Evolutionary conservation across 2,113 vertebrate genomes (phyloP).

Genomic region (Phrynocephalus versicolor): DNA sequence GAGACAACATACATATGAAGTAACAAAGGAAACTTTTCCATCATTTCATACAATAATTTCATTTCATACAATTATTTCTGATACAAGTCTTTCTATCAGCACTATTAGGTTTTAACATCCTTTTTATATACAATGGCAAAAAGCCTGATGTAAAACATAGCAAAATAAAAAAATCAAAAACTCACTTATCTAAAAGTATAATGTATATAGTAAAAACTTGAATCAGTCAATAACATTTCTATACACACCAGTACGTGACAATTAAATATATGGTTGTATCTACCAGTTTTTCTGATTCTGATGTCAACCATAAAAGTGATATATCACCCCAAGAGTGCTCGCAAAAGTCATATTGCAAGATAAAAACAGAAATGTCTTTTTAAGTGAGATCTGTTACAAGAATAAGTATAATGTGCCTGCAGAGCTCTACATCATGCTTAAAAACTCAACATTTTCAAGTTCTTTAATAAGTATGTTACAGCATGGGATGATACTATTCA

Average conservation of each 20-base stretch:
- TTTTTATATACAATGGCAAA: neutral
- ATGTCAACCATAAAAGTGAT: conserved; percentile 43
- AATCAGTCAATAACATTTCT: neutral
- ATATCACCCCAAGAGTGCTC: neutral
- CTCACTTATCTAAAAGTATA: neutral
- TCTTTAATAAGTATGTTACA: conserved; percentile 35
- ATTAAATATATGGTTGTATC: neutral
- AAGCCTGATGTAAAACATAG: neutral
- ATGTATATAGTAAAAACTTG: neutral
- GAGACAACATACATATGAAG: neutral
- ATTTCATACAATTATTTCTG: neutral
- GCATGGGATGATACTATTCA: conserved; percentile 17
- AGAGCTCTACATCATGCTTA: conserved; percentile 22
- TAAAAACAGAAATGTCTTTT: conserved; percentile 52
- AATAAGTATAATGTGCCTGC: conserved; percentile 42
- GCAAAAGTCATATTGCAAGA: conserved; percentile 41
- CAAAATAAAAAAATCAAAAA: neutral
- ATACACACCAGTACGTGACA: neutral
- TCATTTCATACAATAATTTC: neutral
- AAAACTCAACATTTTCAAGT: conserved; percentile 31
- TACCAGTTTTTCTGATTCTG: conserved; percentile 9
- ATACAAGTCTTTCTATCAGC: neutral
- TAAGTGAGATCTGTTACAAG: conserved; percentile 45
- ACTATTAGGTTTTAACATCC: neutral
- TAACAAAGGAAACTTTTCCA: neutral